Evolutionary conservation across 2,888 invertebrate genomes (phyloP).

Genomic region (Congeria kusceri): DNA sequence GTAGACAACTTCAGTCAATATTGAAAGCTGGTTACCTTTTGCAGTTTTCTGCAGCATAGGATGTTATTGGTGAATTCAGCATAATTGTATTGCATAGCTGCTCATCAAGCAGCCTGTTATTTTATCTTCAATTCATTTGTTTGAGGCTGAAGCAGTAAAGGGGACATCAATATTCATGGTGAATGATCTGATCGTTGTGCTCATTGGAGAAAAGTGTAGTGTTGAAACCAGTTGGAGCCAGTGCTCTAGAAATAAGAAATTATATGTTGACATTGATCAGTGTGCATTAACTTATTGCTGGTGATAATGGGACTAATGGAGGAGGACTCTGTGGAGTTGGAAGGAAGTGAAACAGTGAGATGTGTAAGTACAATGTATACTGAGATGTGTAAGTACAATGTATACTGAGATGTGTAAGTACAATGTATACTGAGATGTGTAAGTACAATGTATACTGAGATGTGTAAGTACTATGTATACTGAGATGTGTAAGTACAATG

Average conservation of each 20-base stretch:
- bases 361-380: slow-evolving; percentile 56
- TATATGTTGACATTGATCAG: not conserved
- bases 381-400: not conserved
- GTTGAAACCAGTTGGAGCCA: not conserved
- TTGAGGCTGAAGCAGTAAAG: slow-evolving; percentile 1
- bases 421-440: too few relatives aligned
- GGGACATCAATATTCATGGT: not conserved
- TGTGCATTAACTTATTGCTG: not conserved
- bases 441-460: too few relatives aligned
- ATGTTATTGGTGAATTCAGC: too few relatives aligned
- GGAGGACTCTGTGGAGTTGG: slow-evolving; percentile 42
- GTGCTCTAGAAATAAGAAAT: not conserved
- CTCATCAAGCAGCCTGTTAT: too few relatives aligned
- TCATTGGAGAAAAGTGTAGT: not conserved
- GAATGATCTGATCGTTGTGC: not conserved
- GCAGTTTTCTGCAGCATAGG: too few relatives aligned
- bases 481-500: too few relatives aligned
- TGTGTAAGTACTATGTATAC: too few relatives aligned
- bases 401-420: too few relatives aligned
- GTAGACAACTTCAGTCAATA: too few relatives aligned
- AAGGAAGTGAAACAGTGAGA: slow-evolving; percentile 55
- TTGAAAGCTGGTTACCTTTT: too few relatives aligned
- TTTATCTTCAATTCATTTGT: not conserved
- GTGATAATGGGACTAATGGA: slow-evolving; percentile 29
- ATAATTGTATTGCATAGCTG: too few relatives aligned